Evolutionary conservation across 2,113 vertebrate species (phyloP).

Genomic region (Syngnathus floridae): DNA sequence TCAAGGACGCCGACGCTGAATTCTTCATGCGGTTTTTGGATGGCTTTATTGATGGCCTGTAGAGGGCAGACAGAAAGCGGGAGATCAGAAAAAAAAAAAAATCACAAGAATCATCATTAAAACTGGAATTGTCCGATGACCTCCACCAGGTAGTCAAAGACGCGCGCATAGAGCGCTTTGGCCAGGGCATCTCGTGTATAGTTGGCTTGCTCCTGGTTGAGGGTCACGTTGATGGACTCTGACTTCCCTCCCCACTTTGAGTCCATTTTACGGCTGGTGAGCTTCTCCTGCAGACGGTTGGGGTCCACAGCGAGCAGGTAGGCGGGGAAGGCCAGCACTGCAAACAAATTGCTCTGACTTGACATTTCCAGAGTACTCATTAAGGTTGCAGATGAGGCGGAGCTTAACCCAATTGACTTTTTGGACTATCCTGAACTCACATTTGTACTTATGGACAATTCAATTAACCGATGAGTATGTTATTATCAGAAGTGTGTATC

Average conservation of each 20-base stretch:
- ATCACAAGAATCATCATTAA: not conserved
- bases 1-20: constrained; percentile 91
- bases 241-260: constrained; percentile 91
- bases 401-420: not conserved
- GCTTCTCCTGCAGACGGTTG: constrained; percentile 82
- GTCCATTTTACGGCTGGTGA: constrained; percentile 94
- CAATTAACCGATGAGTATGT: not conserved
- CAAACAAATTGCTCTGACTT: not conserved
- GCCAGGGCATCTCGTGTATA: constrained; percentile 90
- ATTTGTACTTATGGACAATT: not conserved
- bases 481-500: not conserved
- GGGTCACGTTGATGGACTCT: constrained; percentile 88
- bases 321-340: constrained; percentile 88
- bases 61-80: not conserved
- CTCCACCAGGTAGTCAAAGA: constrained; percentile 96
- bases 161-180: constrained; percentile 85
- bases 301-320: constrained; percentile 88
- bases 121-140: constrained; percentile 39
- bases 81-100: not conserved
- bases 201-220: constrained; percentile 88
- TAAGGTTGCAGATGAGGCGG: not conserved
- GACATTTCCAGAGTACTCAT: not conserved
- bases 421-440: not conserved
- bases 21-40: constrained; percentile 86
- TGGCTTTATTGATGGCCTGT: constrained; percentile 89